Evolutionary conservation across 1,140 invertebrate species (phyloP).

Genomic region (Cheumatopsyche charites): DNA sequence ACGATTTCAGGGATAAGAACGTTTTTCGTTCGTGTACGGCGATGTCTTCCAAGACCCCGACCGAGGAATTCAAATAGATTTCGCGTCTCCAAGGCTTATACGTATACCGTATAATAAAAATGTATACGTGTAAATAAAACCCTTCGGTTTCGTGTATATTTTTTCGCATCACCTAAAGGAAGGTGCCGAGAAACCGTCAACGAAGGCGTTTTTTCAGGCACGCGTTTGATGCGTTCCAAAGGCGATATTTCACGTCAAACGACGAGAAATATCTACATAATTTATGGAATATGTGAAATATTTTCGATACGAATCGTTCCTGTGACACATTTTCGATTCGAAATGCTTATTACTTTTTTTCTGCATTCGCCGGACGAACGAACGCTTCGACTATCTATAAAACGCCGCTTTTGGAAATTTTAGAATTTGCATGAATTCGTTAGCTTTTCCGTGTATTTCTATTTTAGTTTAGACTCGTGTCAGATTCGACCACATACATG

Average conservation of each 20-base stretch:
- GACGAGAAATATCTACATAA: constrained; percentile 22
- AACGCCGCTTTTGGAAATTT: too few relatives aligned
- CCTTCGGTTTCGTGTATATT: background rate
- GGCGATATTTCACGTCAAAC: constrained; percentile 17
- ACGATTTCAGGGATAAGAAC: too few relatives aligned
- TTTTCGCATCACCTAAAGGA: background rate
- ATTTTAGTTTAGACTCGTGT: too few relatives aligned
- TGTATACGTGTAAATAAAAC: background rate
- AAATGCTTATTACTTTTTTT: background rate
- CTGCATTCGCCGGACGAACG: background rate
- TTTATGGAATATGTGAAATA: constrained; percentile 24
- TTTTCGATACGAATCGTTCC: background rate
- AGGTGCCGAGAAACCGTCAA: constrained; percentile 7
- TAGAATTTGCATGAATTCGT: too few relatives aligned
- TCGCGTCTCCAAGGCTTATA: too few relatives aligned
- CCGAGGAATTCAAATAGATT: too few relatives aligned
- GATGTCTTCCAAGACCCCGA: too few relatives aligned
- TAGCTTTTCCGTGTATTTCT: too few relatives aligned
- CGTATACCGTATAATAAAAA: too few relatives aligned
- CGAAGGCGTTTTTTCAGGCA: background rate
- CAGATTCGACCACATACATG: too few relatives aligned
- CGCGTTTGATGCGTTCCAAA: constrained; percentile 15
- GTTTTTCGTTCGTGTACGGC: too few relatives aligned
- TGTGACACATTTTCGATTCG: background rate
- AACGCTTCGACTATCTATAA: background rate